phyloP scores from a whole-genome alignment of 1,140 invertebrate genomes.

The Dreissena rostriformis region DNA sequence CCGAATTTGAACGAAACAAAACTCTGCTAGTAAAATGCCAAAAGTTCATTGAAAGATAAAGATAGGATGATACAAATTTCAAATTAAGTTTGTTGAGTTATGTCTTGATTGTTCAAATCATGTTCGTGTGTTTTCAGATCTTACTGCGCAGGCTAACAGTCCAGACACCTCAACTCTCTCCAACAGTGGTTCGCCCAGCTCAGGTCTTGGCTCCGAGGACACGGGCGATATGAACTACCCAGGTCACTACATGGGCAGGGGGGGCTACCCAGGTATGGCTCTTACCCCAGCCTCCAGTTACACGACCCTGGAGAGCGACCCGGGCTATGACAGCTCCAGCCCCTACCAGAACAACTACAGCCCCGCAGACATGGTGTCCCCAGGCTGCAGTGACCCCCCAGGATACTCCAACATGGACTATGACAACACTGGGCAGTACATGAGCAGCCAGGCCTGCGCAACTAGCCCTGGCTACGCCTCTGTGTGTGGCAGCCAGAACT shows the following conservation, averaged over 20 bases:
- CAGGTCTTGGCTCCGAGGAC: not conserved
- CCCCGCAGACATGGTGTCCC: slow-evolving; percentile 27
- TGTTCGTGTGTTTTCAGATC: not conserved
- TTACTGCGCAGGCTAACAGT: not conserved
- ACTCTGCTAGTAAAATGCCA: too few species aligned
- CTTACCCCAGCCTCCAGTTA: slow-evolving; percentile 19
- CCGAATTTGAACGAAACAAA: too few species aligned
- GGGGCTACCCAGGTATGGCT: not conserved
- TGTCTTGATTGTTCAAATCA: too few species aligned
- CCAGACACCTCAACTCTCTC: not conserved
- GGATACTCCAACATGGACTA: slow-evolving; percentile 6
- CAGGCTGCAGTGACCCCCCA: slow-evolving; percentile 20
- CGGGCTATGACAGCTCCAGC: slow-evolving; percentile 47
- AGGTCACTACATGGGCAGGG: not conserved
- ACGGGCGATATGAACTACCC: not conserved
- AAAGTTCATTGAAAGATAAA: too few species aligned
- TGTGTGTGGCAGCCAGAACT: not conserved
- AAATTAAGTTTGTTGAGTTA: too few species aligned
- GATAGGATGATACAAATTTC: too few species aligned
- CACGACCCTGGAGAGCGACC: slow-evolving; percentile 7
- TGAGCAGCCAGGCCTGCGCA: not conserved
- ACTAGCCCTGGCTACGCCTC: not conserved
- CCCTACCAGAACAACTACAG: slow-evolving; percentile 25
- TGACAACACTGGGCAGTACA: not conserved
- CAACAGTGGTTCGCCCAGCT: not conserved